A percentile compares a stretch with the other conserved stretches of the same genome.
phyloP scores from a whole-genome alignment of 1,140 invertebrate genomes.

The Mycetomoellerius zeteki region DNA sequence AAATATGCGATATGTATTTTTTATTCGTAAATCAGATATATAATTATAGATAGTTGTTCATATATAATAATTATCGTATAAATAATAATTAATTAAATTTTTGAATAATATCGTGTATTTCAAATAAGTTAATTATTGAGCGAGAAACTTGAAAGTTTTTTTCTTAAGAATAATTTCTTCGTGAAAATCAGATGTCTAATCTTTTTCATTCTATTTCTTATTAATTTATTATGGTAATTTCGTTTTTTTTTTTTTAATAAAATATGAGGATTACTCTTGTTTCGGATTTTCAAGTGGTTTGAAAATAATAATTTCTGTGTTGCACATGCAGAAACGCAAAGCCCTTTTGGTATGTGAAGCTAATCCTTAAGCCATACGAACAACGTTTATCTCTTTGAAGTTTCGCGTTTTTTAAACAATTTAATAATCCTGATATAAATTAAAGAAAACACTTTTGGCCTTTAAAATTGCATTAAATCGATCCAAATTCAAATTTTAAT shows the following conservation, averaged over 20 bases:
- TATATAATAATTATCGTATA: background rate
- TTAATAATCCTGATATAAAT: background rate
- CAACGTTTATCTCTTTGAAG: background rate
- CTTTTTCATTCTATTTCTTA: background rate
- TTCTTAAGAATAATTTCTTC: background rate
- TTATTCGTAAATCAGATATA: slow-evolving; percentile 14
- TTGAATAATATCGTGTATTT: background rate
- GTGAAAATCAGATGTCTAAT: background rate
- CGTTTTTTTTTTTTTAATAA: background rate
- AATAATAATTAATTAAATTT: background rate
- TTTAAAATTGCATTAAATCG: background rate
- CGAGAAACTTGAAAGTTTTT: background rate
- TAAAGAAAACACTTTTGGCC: background rate
- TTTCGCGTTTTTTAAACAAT: too few species aligned
- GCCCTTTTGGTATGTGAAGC: background rate
- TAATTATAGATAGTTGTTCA: background rate
- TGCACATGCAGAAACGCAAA: background rate
- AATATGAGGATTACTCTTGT: background rate
- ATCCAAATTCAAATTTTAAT: too few species aligned
- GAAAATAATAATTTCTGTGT: background rate
- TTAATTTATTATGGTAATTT: slow-evolving; percentile 1
- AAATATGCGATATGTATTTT: background rate
- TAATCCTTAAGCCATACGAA: background rate
- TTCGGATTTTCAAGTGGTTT: background rate
- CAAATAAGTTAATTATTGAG: too few species aligned